Conservation (phyloP, 2,888 invertebrate species). For the Molanna angustata region DNA sequence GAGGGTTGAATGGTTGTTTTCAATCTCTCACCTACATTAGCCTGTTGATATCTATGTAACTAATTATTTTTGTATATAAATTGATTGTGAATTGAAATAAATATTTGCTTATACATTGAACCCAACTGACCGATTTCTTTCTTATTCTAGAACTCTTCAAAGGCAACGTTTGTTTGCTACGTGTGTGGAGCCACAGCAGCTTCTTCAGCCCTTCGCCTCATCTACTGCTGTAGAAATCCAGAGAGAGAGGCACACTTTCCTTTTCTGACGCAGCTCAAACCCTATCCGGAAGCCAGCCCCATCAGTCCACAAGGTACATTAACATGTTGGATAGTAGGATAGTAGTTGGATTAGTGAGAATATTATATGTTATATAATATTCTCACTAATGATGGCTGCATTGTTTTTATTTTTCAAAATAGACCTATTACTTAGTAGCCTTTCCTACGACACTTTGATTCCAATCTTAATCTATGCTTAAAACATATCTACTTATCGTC, state of each 20-base stretch:
- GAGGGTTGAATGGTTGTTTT: too few species aligned
- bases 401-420: too few species aligned
- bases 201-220: slow-evolving; percentile 73
- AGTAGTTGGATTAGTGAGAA: background rate
- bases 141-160: slow-evolving; percentile 24
- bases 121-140: background rate
- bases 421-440: too few species aligned
- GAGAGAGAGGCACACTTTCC: slow-evolving; percentile 89
- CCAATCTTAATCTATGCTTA: too few species aligned
- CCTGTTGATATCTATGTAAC: too few species aligned
- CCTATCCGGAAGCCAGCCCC: slow-evolving; percentile 82
- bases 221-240: slow-evolving; percentile 81
- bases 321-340: background rate
- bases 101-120: too few species aligned
- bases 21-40: too few species aligned
- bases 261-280: slow-evolving; percentile 76
- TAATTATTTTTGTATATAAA: too few species aligned
- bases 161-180: slow-evolving; percentile 80
- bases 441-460: too few species aligned
- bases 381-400: background rate
- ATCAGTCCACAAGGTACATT: slow-evolving; percentile 78
- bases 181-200: slow-evolving; percentile 82
- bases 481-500: too few species aligned
- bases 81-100: too few species aligned
- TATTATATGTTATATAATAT: background rate